Conservation (phyloP, 2,113 vertebrate species). For the Chaenogobius annularis region DNA sequence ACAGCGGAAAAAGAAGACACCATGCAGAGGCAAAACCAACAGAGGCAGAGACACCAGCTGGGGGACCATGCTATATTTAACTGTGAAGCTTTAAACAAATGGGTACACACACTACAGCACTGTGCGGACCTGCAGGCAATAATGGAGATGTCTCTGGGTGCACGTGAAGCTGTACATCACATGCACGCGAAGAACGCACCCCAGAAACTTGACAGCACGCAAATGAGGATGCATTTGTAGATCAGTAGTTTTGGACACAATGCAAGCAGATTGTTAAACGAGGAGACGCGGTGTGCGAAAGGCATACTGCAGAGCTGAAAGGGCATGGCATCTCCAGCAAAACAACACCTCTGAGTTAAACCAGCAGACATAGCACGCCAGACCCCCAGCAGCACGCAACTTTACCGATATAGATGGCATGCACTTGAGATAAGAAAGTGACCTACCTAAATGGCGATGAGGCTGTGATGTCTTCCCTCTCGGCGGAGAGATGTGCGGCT, state of each 20-base stretch:
- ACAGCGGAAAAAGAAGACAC: conserved; percentile 13
- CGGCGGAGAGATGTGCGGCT: conserved; percentile 56
- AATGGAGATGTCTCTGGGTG: conserved; percentile 13
- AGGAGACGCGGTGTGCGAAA: conserved; percentile 38
- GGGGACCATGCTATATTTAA: conserved; percentile 56
- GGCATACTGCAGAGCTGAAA: conserved; percentile 60
- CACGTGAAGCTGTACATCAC: conserved; percentile 33
- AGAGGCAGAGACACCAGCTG: conserved; percentile 37
- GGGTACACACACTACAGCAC: background rate
- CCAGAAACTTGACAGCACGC: background rate
- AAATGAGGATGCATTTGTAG: background rate
- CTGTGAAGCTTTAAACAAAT: conserved; percentile 29
- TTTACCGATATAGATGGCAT: background rate
- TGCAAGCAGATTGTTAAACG: conserved; percentile 10
- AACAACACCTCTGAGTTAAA: conserved; percentile 42
- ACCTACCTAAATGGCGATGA: conserved; percentile 66
- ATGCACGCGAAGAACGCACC: conserved; percentile 27
- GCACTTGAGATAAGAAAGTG: background rate
- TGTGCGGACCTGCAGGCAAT: conserved; percentile 3
- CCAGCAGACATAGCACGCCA: conserved; percentile 10
- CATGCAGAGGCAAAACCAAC: conserved; percentile 30
- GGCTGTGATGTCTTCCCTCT: conserved; percentile 56
- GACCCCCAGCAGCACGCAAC: background rate
- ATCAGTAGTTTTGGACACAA: conserved; percentile 7
- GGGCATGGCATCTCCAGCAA: conserved; percentile 62